Evolutionary conservation across 2,797 vertebrate species (phyloP).

Genomic region (Silurus lanzhouensis): DNA sequence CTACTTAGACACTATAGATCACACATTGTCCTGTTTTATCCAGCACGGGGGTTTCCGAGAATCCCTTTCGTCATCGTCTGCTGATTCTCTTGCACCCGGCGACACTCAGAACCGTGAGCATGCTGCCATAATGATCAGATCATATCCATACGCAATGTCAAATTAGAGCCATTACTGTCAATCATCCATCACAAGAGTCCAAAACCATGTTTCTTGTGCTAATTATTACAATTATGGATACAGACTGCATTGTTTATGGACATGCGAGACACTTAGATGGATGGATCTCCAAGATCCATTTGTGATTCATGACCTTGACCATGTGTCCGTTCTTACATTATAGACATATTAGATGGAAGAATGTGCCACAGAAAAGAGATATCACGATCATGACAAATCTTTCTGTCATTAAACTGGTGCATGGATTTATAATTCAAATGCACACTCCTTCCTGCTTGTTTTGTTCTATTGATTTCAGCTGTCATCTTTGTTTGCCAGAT

Average conservation of each 20-base stretch:
- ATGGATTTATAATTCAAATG: background rate
- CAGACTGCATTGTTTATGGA: background rate
- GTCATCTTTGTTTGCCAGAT: background rate
- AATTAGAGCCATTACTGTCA: background rate
- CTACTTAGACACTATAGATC: constrained; percentile 11
- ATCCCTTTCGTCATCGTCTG: constrained; percentile 31
- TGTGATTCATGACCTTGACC: background rate
- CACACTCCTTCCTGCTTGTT: background rate
- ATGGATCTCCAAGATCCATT: background rate
- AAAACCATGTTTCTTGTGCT: background rate
- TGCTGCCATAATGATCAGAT: background rate
- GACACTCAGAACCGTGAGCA: background rate
- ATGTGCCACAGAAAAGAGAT: background rate
- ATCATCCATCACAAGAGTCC: background rate
- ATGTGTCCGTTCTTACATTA: background rate
- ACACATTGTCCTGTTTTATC: constrained; percentile 21
- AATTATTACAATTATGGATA: background rate
- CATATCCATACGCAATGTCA: background rate
- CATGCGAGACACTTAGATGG: constrained; percentile 1
- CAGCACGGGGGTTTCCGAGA: background rate
- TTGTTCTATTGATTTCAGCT: constrained; percentile 1
- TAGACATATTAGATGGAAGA: background rate
- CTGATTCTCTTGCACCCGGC: background rate
- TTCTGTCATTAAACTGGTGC: background rate
- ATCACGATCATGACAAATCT: background rate